Base-by-base conservation (phyloP, 2,888 invertebrate genomes). In the Chrysolina haemoptera region DNA sequence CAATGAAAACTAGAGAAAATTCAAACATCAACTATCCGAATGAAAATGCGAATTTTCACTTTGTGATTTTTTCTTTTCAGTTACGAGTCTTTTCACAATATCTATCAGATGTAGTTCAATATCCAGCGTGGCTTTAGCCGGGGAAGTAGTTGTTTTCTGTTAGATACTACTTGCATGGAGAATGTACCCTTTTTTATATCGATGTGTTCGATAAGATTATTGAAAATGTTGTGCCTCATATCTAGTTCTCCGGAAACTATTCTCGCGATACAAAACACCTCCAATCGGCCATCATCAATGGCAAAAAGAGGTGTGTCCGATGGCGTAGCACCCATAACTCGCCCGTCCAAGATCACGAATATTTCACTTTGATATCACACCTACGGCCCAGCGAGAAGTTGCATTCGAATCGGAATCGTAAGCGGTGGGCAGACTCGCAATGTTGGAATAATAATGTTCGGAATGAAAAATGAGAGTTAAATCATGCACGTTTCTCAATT, bases 391-490 rank as follows among this genome's bases (percentile, higher is more conserved):
- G 11, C 53, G 53, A 53, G 53, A 53, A 53, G 53, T 9, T 20
- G 53, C 20, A 53, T 14, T 43, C 43, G 5, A 43, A 12, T 53
- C 16, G 18, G 9, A 53, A 18, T 3, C 53, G 53, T 53, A 53
- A 53, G 53, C 53, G 18, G 53, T 53, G 53, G 53, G 53, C 53
- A 53, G 53, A 53, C 53, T 12, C 20, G 53, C 53, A 53, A 53
- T 53, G 18, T 53, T 53, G 53, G 18, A 20, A 53, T 53, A 53
- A 53, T 53, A 53, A 53, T 53, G 12, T 53, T 53, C 53, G 11
- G 53, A 53, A 53, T 53, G 53, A 53, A 53, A 53, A 53, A 53
- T 53, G 53, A 53, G 53, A 53, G 53, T 53, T 53, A 53, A 53
- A 53, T 53, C 53, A 53, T 53, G 53, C 53, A 53, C 53, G 53